Evolutionary conservation across 2,113 vertebrate species (phyloP), one percentile per base, ranked within the genome.

Genomic region (Vulpes vulpes): DNA sequence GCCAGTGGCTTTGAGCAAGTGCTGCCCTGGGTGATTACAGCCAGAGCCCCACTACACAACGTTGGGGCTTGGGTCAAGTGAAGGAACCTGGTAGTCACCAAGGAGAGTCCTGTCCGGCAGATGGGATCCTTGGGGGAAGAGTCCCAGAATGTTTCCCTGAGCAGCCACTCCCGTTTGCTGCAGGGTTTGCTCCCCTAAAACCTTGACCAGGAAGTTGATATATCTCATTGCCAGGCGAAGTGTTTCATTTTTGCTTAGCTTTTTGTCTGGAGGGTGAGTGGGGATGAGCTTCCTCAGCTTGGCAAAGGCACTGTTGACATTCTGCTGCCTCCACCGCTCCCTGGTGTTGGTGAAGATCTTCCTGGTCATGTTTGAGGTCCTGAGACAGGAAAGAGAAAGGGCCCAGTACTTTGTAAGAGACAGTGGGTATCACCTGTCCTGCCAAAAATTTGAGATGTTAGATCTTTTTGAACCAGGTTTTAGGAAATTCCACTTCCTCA

Each of bases 241-340:
- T 0, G 99, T 99, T 98, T 99, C 99, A 0, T 99, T 99, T 98
- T 99, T 99, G 99, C 99, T 99, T 97, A 99, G 99, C 92, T 99
- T 99, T 98, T 99, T 99, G 98, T 99, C 99, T 0, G 99, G 99
- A 0, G 99, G 99, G 83, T 99, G 99, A 0, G 99, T 99, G 59
- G 99, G 99, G 94, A 99, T 99, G 82, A 99, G 99, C 97, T 99
- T 99, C 91, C 99, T 99, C 93, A 99, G 99, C 98, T 99, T 99
- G 7, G 99, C 99, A 49, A 99, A 99, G 96, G 99, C 99, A 0
- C 99, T 99, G 99, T 99, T 99, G 92, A 99, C 99, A 2, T 99
- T 99, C 98, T 99, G 99, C 98, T 99, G 99, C 93, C 99, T 99
- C 99, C 99, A 99, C 60, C 99, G 99, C 98, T 99, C 99, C 94